A percentile compares a stretch with the other conserved stretches of the same genome.
Conservation (phyloP, 2,797 vertebrate genomes). For the Clarias laeviceps region DNA sequence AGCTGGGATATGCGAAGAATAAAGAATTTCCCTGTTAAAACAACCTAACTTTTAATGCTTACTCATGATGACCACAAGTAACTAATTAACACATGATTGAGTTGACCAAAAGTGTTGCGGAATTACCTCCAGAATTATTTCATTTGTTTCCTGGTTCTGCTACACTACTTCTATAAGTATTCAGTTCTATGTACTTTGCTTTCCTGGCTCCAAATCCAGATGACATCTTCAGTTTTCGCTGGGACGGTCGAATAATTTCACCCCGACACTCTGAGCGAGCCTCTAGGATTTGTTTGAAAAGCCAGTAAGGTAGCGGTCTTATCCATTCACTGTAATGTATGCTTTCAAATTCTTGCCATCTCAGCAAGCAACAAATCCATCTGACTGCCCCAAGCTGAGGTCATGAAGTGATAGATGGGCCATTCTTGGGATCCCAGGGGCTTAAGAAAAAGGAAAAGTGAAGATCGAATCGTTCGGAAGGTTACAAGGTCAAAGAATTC, state of each 20-base stretch:
- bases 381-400: slow-evolving; percentile 19
- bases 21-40: too few species aligned
- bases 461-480: slow-evolving; percentile 16
- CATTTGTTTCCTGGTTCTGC: not conserved
- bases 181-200: not conserved
- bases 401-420: slow-evolving; percentile 22
- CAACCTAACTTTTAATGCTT: not conserved
- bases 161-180: not conserved
- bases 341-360: slow-evolving; percentile 51
- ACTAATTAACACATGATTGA: not conserved
- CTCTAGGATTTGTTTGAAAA: slow-evolving; percentile 34
- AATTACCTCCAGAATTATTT: not conserved
- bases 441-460: slow-evolving; percentile 1
- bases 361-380: slow-evolving; percentile 59
- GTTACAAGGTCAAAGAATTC: slow-evolving; percentile 29
- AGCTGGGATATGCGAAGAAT: too few species aligned
- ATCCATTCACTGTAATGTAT: slow-evolving; percentile 36
- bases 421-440: slow-evolving; percentile 16
- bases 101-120: not conserved
- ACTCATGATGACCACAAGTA: not conserved
- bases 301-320: slow-evolving; percentile 31
- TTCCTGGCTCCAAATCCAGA: not conserved
- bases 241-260: not conserved
- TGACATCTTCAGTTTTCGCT: not conserved
- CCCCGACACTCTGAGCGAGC: slow-evolving; percentile 19